These are phyloP conservation scores for Drosophila persimilis DNA, from an alignment of 1,140 invertebrate species.

Conservation along the genomic window DNA sequence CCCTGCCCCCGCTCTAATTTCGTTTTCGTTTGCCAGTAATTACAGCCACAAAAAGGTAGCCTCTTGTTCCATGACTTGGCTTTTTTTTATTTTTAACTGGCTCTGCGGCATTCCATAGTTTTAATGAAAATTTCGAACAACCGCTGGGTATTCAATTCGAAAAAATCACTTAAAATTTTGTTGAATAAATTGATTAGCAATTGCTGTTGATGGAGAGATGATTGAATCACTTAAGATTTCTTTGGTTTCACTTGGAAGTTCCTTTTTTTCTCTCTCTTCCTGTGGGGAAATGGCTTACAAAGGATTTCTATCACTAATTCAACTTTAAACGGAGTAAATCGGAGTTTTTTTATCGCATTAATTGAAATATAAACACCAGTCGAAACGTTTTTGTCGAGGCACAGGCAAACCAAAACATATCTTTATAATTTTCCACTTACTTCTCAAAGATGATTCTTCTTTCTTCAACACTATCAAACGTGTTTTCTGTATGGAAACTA, in stretches of 20 bases:
- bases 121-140: constrained; percentile 26
- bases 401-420: no score
- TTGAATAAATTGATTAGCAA: constrained; percentile 16
- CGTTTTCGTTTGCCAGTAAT: constrained; percentile 45
- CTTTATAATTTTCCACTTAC: no score
- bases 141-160: constrained; percentile 17
- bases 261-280: no score
- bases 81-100: constrained; percentile 29
- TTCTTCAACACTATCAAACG: no score
- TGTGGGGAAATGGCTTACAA: no score
- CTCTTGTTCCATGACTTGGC: constrained; percentile 54
- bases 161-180: constrained; percentile 15
- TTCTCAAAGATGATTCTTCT: no score
- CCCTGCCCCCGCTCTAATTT: constrained; percentile 3
- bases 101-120: constrained; percentile 1
- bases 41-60: constrained; percentile 32
- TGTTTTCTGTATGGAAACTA: no score
- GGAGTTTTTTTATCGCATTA: no score
- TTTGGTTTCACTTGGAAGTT: not conserved
- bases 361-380: no score
- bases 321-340: no score
- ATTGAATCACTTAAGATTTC: constrained; percentile 2
- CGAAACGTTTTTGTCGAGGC: no score
- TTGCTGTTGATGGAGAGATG: not conserved
- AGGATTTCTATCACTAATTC: no score